Percentiles rank a stretch among this genome's conserved stretches.
phyloP scores from a whole-genome alignment of 2,113 vertebrate species.

The Sturnira hondurensis region DNA sequence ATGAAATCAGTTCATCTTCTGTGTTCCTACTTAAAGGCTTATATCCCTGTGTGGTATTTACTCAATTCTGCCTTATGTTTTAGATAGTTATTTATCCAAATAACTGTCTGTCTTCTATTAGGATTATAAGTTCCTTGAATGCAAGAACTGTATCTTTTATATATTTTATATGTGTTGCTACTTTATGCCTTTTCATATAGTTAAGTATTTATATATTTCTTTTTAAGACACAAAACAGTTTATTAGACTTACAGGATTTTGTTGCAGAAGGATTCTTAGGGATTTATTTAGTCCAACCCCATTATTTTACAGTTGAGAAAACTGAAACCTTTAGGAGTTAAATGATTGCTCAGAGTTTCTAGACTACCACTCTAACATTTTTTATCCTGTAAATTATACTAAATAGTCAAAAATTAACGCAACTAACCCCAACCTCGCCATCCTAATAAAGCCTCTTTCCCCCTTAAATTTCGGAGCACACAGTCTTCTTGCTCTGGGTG shows the following conservation, averaged over 20 bases:
- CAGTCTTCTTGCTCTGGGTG: slow-evolving; percentile 4
- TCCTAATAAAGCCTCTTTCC: not conserved
- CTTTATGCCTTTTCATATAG: slow-evolving; percentile 13
- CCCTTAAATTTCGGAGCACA: not conserved
- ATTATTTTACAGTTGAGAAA: slow-evolving; percentile 15
- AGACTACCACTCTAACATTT: not conserved
- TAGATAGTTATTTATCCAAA: not conserved
- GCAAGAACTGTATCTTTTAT: not conserved
- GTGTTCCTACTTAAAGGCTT: not conserved
- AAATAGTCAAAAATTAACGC: not conserved
- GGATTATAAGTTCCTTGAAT: not conserved
- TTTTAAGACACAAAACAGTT: not conserved
- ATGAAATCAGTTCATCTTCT: not conserved
- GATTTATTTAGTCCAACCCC: not conserved
- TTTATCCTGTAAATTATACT: not conserved
- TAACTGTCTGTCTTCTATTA: not conserved
- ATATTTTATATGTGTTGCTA: not conserved
- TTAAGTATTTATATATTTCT: not conserved
- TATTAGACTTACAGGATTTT: slow-evolving; percentile 2
- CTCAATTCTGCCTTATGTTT: not conserved
- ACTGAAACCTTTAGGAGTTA: not conserved
- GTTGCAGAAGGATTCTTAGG: slow-evolving; percentile 20
- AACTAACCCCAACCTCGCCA: not conserved
- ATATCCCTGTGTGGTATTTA: not conserved
- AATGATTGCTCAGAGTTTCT: not conserved